Evolutionary conservation across 2,888 invertebrate genomes (phyloP), one percentile per base, ranked within the genome.

Genomic region (Lasioglossum calceatum): DNA sequence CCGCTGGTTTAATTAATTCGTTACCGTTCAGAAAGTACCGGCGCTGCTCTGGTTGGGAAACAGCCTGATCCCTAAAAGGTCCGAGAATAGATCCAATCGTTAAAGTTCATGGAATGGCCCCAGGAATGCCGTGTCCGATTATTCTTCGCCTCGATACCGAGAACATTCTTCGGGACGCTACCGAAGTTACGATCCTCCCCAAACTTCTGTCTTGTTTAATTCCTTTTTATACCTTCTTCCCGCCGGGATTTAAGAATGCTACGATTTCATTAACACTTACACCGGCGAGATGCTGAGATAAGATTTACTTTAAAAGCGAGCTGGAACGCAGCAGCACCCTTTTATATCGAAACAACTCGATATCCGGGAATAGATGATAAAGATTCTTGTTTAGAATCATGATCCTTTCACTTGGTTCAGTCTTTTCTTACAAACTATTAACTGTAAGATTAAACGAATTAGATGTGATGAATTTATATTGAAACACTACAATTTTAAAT

Each of bases 1-100:
- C 72, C 78, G 72, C 71, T 77, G 23, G 32, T 83, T 86, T 89
- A 88, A 89, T 88, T 90, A 90, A 85, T 88, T 84, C 82, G 89
- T 89, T 89, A 89, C 61, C 12, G 77, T 81, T 78, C 74, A 23
- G 8, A 61, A 80, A 72, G 77, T 77, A 79, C 70, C 19, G 73
- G 76, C 23, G 76, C 61, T 50, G 36, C n/a, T 0, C 58, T 8
- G 36, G 42, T n/a, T 42, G 47, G 74, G 70, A 80, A 78, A 77
- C 75, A 78, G 42, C n/a, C 42, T 54, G 77, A 72, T 70, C 77
- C 39, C 19, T 61, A 42, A 70, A 84, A 77, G 61, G n/a, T 77
- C 78, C 47, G n/a, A 71, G 64, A 32, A 70, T 42, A 76, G 42
- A 73, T 78, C 61, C 76, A 85, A 67, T 79, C 77, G 54, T 64